phyloP scores from a whole-genome alignment of 1,140 invertebrate species.

The Halotydeus destructor region DNA sequence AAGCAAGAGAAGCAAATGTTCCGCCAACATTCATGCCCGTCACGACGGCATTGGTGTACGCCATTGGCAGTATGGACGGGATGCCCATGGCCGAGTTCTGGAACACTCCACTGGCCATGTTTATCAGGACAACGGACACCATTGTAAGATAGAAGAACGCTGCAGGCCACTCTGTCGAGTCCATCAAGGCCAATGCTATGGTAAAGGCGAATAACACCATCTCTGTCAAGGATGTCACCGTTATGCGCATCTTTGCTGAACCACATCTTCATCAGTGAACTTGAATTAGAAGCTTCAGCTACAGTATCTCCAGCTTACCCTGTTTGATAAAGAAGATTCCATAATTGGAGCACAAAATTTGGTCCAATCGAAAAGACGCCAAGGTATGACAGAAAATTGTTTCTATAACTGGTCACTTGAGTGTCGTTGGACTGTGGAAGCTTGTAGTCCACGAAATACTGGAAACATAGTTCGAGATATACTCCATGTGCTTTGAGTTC shows the following conservation, averaged over 20 bases:
- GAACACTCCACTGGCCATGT: slow-evolving; percentile 77
- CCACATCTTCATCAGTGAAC: slow-evolving; percentile 15
- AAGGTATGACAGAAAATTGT: slow-evolving; percentile 9
- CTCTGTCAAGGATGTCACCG: slow-evolving; percentile 68
- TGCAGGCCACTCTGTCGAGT: slow-evolving; percentile 52
- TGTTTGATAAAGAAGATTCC: slow-evolving; percentile 4
- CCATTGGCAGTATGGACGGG: slow-evolving; percentile 68
- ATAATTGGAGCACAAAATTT: slow-evolving; percentile 9
- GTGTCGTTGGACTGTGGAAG: slow-evolving; percentile 2
- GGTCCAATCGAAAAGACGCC: slow-evolving; percentile 9
- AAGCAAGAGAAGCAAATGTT: slow-evolving; percentile 3
- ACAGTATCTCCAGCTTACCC: slow-evolving; percentile 1
- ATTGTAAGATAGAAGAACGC: slow-evolving; percentile 80
- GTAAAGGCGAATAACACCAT: slow-evolving; percentile 74
- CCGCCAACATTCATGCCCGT: slow-evolving; percentile 25
- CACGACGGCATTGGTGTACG: slow-evolving; percentile 84
- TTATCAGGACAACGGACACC: slow-evolving; percentile 59
- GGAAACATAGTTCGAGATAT: too few relatives aligned
- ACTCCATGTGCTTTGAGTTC: too few relatives aligned
- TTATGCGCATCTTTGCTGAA: slow-evolving; percentile 61
- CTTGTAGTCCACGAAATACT: slow-evolving; percentile 12
- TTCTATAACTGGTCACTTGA: neutral
- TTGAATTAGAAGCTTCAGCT: too few relatives aligned
- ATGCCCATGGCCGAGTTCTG: slow-evolving; percentile 93
- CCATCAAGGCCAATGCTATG: slow-evolving; percentile 70